Evolutionary conservation across 1,140 invertebrate genomes (phyloP).

Genomic region (Coelopa frigida): DNA sequence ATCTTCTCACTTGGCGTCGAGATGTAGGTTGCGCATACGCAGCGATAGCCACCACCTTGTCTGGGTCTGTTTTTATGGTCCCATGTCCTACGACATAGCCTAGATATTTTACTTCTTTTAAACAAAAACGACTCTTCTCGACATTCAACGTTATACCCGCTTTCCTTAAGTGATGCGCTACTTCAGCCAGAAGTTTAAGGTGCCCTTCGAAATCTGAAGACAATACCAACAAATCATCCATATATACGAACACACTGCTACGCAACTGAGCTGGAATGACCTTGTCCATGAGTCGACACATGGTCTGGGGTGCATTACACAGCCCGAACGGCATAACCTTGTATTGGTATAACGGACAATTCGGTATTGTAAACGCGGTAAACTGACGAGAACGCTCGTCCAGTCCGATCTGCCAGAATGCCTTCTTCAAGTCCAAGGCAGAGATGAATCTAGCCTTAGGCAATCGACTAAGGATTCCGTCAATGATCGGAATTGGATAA

Average conservation of each 20-base stretch:
- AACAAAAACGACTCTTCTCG: conserved; percentile 15
- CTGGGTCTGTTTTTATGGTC: conserved; percentile 34
- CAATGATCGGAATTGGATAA: conserved; percentile 24
- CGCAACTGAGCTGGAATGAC: conserved; percentile 5
- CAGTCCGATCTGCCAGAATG: conserved; percentile 23
- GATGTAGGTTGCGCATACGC: conserved; percentile 12
- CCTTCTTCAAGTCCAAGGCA: conserved; percentile 6
- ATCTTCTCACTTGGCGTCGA: conserved; percentile 39
- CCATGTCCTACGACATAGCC: conserved; percentile 21
- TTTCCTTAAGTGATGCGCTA: conserved; percentile 13
- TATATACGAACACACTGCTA: conserved; percentile 12
- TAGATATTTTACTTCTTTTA: conserved; percentile 20
- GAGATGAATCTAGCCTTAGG: conserved; percentile 22
- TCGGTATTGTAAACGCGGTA: conserved; percentile 38
- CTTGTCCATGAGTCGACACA: conserved; percentile 9
- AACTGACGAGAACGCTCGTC: conserved; percentile 21
- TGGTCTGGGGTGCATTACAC: conserved; percentile 8
- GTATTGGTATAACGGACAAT: conserved; percentile 25
- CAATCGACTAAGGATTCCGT: conserved; percentile 30
- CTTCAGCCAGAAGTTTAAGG: conserved; percentile 19
- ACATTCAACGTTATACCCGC: conserved; percentile 21
- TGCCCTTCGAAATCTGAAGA: conserved; percentile 39
- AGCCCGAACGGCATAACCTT: conserved; percentile 21
- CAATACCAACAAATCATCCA: conserved; percentile 37
- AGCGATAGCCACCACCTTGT: conserved; percentile 18